Evolutionary conservation across 2,888 invertebrate genomes (phyloP).

Genomic region (Microchrysa polita): DNA sequence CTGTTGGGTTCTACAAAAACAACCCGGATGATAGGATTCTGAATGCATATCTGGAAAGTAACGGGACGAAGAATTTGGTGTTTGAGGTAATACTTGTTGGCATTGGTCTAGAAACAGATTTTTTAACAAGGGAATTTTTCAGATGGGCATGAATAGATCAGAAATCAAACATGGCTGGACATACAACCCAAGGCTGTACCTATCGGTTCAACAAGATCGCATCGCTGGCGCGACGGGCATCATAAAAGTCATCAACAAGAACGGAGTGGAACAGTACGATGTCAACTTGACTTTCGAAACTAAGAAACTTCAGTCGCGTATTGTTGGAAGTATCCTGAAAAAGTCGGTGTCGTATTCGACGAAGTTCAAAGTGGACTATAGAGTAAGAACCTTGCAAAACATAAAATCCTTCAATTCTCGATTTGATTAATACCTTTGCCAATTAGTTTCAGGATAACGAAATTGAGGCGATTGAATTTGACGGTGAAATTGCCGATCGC

Average conservation of each 20-base stretch:
- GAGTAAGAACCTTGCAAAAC: slow-evolving; percentile 65
- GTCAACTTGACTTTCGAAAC: slow-evolving; percentile 81
- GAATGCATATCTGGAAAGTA: slow-evolving; percentile 76
- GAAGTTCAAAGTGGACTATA: slow-evolving; percentile 63
- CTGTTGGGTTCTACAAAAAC: slow-evolving; percentile 77
- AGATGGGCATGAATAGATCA: slow-evolving; percentile 64
- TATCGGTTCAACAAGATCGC: slow-evolving; percentile 77
- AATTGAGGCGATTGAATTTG: slow-evolving; percentile 64
- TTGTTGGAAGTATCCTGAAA: slow-evolving; percentile 76
- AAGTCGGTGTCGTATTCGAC: slow-evolving; percentile 60
- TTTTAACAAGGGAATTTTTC: slow-evolving; percentile 59
- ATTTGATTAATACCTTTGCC: slow-evolving; percentile 2
- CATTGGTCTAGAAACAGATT: no score
- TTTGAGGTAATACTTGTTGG: slow-evolving; percentile 52
- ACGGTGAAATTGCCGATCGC: slow-evolving; percentile 66
- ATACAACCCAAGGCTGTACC: slow-evolving; percentile 75
- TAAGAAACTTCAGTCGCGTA: slow-evolving; percentile 75
- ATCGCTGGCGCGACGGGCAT: slow-evolving; percentile 74
- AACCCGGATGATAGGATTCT: slow-evolving; percentile 74
- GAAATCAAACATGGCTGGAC: slow-evolving; percentile 70
- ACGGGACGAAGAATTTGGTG: slow-evolving; percentile 66
- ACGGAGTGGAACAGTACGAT: slow-evolving; percentile 79
- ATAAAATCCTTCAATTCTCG: neutral
- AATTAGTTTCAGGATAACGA: slow-evolving; percentile 60
- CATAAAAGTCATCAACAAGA: slow-evolving; percentile 71